Evolutionary conservation across 2,113 vertebrate species (phyloP).

Genomic region (Hippocampus mohnikei): DNA sequence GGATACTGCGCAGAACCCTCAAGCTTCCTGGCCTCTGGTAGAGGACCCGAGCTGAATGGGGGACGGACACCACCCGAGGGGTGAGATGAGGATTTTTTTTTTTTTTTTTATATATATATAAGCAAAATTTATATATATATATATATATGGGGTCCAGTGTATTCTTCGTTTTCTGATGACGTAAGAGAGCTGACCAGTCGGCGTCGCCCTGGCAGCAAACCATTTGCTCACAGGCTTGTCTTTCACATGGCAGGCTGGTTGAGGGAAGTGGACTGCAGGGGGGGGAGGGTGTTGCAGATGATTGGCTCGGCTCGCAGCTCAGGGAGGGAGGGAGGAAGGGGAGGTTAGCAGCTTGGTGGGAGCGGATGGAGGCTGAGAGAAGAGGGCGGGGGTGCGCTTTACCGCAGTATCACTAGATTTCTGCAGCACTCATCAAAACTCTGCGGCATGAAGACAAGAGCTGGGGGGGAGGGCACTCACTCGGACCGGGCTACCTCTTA

Average conservation of each 20-base stretch:
- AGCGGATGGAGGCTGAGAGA: conserved; percentile 2
- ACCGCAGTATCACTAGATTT: conserved; percentile 75
- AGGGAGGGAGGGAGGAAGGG: not conserved
- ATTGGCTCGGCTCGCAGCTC: conserved; percentile 31
- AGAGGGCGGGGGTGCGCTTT: conserved; percentile 63
- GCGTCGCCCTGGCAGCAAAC: not conserved
- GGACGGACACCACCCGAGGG: too few relatives aligned
- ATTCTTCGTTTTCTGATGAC: conserved; percentile 13
- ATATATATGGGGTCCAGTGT: too few relatives aligned
- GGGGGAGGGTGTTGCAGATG: not conserved
- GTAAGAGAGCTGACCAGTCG: conserved; percentile 26
- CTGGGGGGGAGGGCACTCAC: conserved; percentile 57
- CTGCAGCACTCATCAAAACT: conserved; percentile 71
- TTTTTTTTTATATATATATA: too few relatives aligned
- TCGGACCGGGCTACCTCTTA: conserved; percentile 37
- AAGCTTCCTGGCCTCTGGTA: too few relatives aligned
- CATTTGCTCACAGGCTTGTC: conserved; percentile 23
- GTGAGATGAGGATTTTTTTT: too few relatives aligned
- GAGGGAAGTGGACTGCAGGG: not conserved
- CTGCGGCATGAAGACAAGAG: conserved; percentile 69
- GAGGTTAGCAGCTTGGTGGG: not conserved
- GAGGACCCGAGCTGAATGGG: too few relatives aligned
- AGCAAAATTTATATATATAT: too few relatives aligned
- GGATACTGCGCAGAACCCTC: too few relatives aligned
- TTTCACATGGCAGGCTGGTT: not conserved